Evolutionary conservation across 2,113 vertebrate species (phyloP).

Genomic region (Synodontis membranacea): DNA sequence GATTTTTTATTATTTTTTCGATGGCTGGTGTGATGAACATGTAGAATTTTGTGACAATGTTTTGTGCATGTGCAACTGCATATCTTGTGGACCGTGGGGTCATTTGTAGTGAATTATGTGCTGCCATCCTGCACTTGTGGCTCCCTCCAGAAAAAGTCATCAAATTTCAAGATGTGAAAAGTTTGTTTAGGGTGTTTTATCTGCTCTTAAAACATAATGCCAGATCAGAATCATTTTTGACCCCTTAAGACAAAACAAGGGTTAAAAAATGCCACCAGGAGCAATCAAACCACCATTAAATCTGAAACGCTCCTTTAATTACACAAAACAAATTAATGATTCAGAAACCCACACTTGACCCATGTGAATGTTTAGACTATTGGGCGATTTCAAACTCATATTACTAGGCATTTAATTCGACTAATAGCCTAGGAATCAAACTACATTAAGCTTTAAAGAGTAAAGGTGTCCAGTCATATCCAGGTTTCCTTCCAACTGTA

Average conservation of each 20-base stretch:
- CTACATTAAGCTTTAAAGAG: not conserved
- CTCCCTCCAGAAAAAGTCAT: no score
- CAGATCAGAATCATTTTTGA: no score
- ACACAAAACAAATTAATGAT: not conserved
- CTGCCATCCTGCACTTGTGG: no score
- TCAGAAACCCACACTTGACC: not conserved
- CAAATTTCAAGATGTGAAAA: no score
- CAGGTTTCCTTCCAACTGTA: not conserved
- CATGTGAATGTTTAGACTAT: not conserved
- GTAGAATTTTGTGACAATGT: not conserved
- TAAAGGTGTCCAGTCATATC: not conserved
- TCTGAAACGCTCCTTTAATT: not conserved
- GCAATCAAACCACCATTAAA: not conserved
- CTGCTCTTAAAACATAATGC: no score
- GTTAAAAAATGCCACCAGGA: not conserved
- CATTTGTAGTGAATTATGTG: no score
- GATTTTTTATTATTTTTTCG: not conserved
- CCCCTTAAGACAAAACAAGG: no score
- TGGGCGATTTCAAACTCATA: not conserved
- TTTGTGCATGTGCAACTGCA: no score
- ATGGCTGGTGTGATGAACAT: conserved; percentile 1
- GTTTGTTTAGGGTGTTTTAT: no score
- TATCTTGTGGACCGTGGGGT: no score
- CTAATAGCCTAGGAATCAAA: not conserved
- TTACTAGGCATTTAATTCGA: not conserved